Base-by-base conservation (phyloP, 1,140 invertebrate species). In the Proales similis region DNA sequence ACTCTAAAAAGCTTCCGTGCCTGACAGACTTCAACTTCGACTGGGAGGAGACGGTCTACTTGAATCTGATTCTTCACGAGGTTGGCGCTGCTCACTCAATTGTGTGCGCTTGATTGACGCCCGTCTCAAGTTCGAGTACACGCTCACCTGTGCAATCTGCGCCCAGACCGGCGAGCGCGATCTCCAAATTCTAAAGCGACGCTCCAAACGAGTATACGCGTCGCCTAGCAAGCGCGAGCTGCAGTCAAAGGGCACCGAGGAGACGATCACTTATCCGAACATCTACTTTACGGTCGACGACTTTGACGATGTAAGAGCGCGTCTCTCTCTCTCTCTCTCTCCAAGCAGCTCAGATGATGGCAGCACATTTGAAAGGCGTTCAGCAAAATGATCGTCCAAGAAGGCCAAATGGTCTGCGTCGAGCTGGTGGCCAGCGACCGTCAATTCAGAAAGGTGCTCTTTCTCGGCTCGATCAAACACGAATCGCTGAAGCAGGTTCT, bases 261-360 rank as follows among this genome's bases (percentile, higher is more conserved):
- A 98, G 78, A 90, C 96, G 78, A 96, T 97, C 72, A 93, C 90
- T 27, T 98, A 96, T 79, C 94, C 94, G 1, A 88, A 94, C 79
- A 90, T 98, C 67, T 97, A 90, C 78, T 98, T 97, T 76, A 91
- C 91, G 82, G 89, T 98, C 45, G 94, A 98, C 77, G 94, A 96
- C 79, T 98, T 96, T 77, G 93, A 97, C 77, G 90, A 97, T 82
- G 88, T 92, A 70, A 72, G n/a, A n/a, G n/a, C n/a, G n/a, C n/a
- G n/a, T n/a, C n/a, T n/a, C n/a, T 30, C 60, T 48, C 48, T 48
- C 19, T 36, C 20, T 9, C 32, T 5, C 14, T 5, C 29, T 19
- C 5, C 5, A 12, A 9, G 4, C 26, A 45, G 48, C 38, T 63
- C 7, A 60, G 45, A 43, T 17, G 48, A 19, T 60, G 27, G 49